A percentile compares a stretch with the other conserved stretches of the same genome.
Evolutionary conservation across 1,140 invertebrate genomes (phyloP).

Genomic region (Drosophila mayri): DNA sequence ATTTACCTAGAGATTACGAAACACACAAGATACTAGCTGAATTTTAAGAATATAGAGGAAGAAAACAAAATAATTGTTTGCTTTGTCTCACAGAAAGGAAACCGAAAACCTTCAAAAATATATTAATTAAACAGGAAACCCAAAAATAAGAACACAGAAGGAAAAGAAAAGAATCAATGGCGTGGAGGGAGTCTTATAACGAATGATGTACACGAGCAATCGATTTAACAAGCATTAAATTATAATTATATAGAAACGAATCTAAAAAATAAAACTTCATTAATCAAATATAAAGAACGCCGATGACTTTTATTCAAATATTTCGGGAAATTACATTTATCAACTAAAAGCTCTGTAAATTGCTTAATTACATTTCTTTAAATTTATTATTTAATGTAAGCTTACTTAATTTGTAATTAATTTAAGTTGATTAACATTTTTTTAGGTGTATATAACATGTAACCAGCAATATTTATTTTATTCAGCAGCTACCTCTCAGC

Average conservation of each 20-base stretch:
- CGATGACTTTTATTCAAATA: conserved; percentile 11
- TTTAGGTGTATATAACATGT: neutral
- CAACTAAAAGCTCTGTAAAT: neutral
- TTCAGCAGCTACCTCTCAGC: neutral
- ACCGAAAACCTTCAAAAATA: conserved; percentile 6
- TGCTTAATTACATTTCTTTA: neutral
- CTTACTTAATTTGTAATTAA: neutral
- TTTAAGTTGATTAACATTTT: neutral
- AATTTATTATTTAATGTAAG: neutral
- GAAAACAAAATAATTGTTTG: conserved; percentile 12
- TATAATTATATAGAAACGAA: conserved; percentile 73
- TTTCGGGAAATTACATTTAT: neutral
- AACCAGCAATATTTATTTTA: neutral
- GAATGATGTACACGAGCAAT: conserved; percentile 67
- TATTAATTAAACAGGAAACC: conserved; percentile 36
- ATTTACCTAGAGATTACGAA: conserved; percentile 30
- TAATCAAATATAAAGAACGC: conserved; percentile 63
- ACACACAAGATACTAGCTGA: conserved; percentile 53
- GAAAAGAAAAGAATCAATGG: conserved; percentile 12
- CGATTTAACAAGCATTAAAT: conserved; percentile 69
- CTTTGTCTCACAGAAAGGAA: conserved; percentile 29
- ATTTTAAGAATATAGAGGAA: conserved; percentile 61
- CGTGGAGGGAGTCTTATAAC: conserved; percentile 11
- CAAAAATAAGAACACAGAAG: conserved; percentile 15
- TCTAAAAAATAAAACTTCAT: conserved; percentile 78